Evolutionary conservation across 2,113 vertebrate species (phyloP).

Genomic region (Brienomyrus brachyistius): DNA sequence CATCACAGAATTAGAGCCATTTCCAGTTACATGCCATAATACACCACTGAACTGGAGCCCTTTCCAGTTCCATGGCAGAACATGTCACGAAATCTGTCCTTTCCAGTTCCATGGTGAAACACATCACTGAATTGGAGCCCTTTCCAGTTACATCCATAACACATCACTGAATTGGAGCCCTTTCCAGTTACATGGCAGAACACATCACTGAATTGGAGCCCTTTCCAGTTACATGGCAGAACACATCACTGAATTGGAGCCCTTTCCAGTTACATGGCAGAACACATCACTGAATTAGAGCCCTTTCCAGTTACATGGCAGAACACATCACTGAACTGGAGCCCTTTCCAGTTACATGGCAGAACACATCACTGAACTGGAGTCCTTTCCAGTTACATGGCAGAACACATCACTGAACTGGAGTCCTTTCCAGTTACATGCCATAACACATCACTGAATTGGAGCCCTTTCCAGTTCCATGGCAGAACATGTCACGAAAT

Average conservation of each 20-base stretch:
- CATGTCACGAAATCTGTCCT: too few species aligned
- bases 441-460: background rate
- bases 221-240: background rate
- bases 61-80: background rate
- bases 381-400: too few species aligned
- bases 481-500: too few species aligned
- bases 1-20: rapidly evolving
- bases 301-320: too few species aligned
- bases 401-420: background rate
- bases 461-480: background rate
- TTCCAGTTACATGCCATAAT: background rate
- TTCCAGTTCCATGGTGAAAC: too few species aligned
- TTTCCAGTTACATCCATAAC: background rate
- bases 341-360: too few species aligned
- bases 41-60: background rate
- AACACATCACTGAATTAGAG: too few species aligned
- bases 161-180: background rate
- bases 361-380: too few species aligned
- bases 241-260: too few species aligned
- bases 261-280: too few species aligned
- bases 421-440: background rate
- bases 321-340: too few species aligned
- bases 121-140: background rate
- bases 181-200: background rate
- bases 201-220: background rate